phyloP scores from a whole-genome alignment of 2,888 invertebrate genomes.

The Dasysyrphus tricinctus region DNA sequence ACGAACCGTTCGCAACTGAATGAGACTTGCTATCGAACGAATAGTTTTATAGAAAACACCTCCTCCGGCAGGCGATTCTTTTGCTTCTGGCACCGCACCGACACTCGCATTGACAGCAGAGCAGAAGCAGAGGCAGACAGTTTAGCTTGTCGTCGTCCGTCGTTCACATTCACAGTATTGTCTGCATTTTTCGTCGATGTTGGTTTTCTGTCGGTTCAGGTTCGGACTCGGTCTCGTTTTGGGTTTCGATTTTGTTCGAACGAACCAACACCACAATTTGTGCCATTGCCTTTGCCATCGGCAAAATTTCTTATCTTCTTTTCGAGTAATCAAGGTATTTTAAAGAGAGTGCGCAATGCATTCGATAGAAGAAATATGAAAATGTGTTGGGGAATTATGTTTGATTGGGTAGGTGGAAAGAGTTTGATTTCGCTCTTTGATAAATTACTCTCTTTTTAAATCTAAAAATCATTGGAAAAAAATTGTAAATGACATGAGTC shows the following conservation, averaged over 20 bases:
- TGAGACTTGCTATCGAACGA: slow-evolving; percentile 81
- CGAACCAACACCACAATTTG: slow-evolving; percentile 10
- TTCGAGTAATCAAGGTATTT: neutral
- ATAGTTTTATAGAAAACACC: slow-evolving; percentile 83
- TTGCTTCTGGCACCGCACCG: slow-evolving; percentile 59
- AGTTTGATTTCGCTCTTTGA: neutral
- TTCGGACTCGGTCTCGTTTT: slow-evolving; percentile 16
- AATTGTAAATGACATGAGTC: neutral
- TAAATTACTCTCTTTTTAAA: neutral
- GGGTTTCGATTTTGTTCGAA: slow-evolving; percentile 25
- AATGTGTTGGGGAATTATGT: neutral
- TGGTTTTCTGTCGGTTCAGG: slow-evolving; percentile 11
- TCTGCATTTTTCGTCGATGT: slow-evolving; percentile 63
- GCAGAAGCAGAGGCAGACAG: slow-evolving; percentile 41
- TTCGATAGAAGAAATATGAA: neutral
- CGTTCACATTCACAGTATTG: slow-evolving; percentile 26
- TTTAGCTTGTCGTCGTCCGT: neutral
- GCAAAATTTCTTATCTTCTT: slow-evolving; percentile 38
- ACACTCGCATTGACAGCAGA: neutral
- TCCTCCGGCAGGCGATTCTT: slow-evolving; percentile 78
- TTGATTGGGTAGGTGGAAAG: neutral
- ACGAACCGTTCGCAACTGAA: slow-evolving; percentile 83
- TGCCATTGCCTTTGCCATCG: slow-evolving; percentile 35
- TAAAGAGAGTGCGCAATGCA: slow-evolving; percentile 53
- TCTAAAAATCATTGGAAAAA: neutral